Conservation (phyloP, 2,888 invertebrate species). For the Himalopsyche japonica region DNA sequence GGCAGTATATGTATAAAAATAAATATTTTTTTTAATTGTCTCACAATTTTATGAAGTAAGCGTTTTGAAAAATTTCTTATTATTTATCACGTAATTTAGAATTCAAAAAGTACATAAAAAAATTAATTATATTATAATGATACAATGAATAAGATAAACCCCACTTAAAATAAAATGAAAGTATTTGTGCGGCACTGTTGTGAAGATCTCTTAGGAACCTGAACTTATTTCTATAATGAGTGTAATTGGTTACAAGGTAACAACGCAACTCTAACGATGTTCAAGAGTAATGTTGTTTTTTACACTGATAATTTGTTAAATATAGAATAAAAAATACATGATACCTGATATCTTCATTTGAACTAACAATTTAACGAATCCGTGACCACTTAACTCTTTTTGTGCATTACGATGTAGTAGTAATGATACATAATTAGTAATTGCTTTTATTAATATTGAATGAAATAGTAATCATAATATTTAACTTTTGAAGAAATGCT, state of each 20-base stretch:
- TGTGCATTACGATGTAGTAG: neutral
- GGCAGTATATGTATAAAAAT: too few relatives aligned
- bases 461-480: too few relatives aligned
- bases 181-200: neutral
- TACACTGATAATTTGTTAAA: neutral
- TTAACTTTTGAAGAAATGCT: too few relatives aligned
- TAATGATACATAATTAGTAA: neutral
- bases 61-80: too few relatives aligned
- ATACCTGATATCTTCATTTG: neutral
- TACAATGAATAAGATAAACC: too few relatives aligned
- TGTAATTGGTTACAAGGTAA: conserved; percentile 1
- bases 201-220: neutral
- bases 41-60: too few relatives aligned
- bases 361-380: neutral
- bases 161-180: too few relatives aligned
- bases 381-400: neutral
- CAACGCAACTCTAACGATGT: neutral
- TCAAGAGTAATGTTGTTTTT: neutral
- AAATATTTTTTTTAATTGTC: too few relatives aligned
- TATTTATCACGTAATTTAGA: too few relatives aligned
- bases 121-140: too few relatives aligned
- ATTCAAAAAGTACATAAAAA: too few relatives aligned
- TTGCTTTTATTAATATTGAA: neutral
- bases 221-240: neutral
- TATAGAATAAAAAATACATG: neutral